phyloP scores from a whole-genome alignment of 2,113 vertebrate species.

The Misgurnus anguillicaudatus region DNA sequence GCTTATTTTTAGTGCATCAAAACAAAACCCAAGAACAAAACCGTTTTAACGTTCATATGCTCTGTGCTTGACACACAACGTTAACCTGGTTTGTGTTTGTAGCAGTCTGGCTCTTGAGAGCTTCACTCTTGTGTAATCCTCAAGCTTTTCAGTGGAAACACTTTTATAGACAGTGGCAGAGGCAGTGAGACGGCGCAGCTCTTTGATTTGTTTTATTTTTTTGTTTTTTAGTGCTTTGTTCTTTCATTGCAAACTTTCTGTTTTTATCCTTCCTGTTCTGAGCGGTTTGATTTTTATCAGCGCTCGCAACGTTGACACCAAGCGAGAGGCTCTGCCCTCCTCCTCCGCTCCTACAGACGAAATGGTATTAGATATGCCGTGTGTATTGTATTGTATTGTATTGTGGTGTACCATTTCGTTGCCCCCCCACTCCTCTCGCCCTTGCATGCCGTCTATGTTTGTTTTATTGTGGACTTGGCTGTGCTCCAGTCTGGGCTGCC shows the following conservation, averaged over 20 bases:
- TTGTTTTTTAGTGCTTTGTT: conserved; percentile 20
- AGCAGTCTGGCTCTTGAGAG: conserved; percentile 48
- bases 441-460: conserved; percentile 74
- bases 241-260: conserved; percentile 65
- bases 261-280: conserved; percentile 57
- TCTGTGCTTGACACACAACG: conserved; percentile 43
- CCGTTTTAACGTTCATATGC: conserved; percentile 43
- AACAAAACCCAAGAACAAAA: conserved; percentile 30
- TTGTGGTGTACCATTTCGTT: conserved; percentile 69
- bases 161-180: conserved; percentile 50
- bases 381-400: conserved; percentile 49
- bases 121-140: conserved; percentile 54
- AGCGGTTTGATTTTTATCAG: conserved; percentile 54
- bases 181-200: conserved; percentile 38
- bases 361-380: conserved; percentile 67
- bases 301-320: conserved; percentile 36
- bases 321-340: conserved; percentile 39
- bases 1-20: conserved; percentile 53
- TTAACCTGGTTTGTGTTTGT: conserved; percentile 53
- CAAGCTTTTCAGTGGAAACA: conserved; percentile 54
- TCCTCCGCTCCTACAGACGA: conserved; percentile 25
- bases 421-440: conserved; percentile 51
- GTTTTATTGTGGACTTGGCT: conserved; percentile 84
- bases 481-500: conserved; percentile 79
- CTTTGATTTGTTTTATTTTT: conserved; percentile 43